Percentiles rank a stretch among this genome's conserved stretches.
Conservation (phyloP, 1,140 invertebrate genomes). For the Trypoxylus dichotomus region DNA sequence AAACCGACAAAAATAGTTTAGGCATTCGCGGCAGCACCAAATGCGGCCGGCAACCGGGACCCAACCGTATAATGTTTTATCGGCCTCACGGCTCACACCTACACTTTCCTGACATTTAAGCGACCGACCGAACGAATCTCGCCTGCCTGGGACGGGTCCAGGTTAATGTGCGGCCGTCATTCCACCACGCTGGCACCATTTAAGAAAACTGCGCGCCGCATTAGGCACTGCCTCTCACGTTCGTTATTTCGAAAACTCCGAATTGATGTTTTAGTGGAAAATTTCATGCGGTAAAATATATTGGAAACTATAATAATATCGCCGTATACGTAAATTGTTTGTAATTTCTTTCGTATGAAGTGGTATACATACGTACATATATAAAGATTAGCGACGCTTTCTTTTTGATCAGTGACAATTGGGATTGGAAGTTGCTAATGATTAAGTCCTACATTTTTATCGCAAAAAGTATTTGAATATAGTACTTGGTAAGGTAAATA, state of each 20-base stretch:
- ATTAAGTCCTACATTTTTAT: too few relatives aligned
- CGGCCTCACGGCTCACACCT: slow-evolving; percentile 13
- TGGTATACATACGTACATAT: too few relatives aligned
- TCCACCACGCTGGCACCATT: not conserved
- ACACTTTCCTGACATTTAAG: slow-evolving; percentile 23
- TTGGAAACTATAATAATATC: too few relatives aligned
- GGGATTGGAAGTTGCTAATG: too few relatives aligned
- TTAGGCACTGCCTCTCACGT: not conserved
- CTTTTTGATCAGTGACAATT: too few relatives aligned
- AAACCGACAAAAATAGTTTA: slow-evolving; percentile 25
- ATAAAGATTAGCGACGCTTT: too few relatives aligned
- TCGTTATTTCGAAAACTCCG: not conserved
- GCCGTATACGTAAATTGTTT: too few relatives aligned
- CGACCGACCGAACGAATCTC: slow-evolving; percentile 2
- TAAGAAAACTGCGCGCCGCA: slow-evolving; percentile 14
- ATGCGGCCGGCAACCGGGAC: slow-evolving; percentile 10
- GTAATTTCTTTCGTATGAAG: too few relatives aligned
- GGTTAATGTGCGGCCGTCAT: slow-evolving; percentile 20
- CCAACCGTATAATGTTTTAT: slow-evolving; percentile 19
- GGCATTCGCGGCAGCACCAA: not conserved
- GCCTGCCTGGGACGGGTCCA: slow-evolving; percentile 20
- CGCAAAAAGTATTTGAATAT: too few relatives aligned
- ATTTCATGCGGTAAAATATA: not conserved
- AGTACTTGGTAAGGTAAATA: too few relatives aligned
- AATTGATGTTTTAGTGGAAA: not conserved